Percentiles rank a stretch among this genome's conserved stretches.
Conservation (phyloP, 2,113 vertebrate genomes). For the Acrocephalus arundinaceus region DNA sequence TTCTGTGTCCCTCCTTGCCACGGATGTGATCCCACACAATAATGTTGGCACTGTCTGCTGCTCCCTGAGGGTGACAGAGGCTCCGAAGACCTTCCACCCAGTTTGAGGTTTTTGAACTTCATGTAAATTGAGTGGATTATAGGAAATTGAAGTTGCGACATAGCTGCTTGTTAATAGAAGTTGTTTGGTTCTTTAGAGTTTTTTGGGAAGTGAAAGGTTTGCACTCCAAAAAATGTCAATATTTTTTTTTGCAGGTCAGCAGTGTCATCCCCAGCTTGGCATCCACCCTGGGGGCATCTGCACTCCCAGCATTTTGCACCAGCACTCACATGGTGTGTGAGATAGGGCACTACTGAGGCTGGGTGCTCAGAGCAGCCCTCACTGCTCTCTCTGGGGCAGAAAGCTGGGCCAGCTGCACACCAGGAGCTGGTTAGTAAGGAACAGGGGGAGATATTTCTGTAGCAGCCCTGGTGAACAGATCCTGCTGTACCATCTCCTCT, state of each 20-base stretch:
- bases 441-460: not conserved
- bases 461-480: not conserved
- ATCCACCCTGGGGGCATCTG: not conserved
- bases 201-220: not conserved
- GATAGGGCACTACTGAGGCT: not conserved
- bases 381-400: not conserved
- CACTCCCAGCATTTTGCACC: not conserved
- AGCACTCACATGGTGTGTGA: not conserved
- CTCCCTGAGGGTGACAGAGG: not conserved
- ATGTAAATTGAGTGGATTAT: not conserved
- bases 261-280: not conserved
- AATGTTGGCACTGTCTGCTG: not conserved
- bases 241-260: not conserved
- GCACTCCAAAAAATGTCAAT: not conserved
- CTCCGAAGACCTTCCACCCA: not conserved
- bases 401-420: not conserved
- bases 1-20: not conserved
- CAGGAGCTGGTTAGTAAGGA: not conserved
- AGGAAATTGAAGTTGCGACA: slow-evolving; percentile 21
- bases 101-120: not conserved
- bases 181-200: not conserved
- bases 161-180: not conserved
- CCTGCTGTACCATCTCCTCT: not conserved
- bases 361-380: not conserved
- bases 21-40: accelerated